Conservation (phyloP, 2,797 vertebrate genomes). For the Orestias chungarensis region DNA sequence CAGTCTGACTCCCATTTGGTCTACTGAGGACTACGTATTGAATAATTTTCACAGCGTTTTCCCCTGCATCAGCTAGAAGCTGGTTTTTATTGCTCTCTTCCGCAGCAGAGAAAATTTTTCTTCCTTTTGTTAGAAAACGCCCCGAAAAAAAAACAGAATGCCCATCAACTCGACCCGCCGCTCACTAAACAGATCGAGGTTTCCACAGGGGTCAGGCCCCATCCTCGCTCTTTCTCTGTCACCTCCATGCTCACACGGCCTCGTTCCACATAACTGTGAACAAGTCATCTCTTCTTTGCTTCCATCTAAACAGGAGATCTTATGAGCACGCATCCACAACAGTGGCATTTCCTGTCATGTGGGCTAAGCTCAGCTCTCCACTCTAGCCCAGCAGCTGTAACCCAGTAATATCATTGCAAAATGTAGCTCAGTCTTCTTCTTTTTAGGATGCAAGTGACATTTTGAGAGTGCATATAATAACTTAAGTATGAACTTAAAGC, state of each 20-base stretch:
- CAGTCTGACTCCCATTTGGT: conserved; percentile 45
- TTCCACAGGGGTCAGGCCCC: conserved; percentile 64
- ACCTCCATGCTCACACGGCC: conserved; percentile 60
- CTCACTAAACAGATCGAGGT: conserved; percentile 45
- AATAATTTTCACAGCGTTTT: conserved; percentile 61
- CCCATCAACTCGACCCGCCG: conserved; percentile 30
- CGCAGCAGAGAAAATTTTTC: conserved; percentile 32
- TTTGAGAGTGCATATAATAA: conserved; percentile 2
- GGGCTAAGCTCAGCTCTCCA: conserved; percentile 15
- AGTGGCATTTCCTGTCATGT: conserved; percentile 53
- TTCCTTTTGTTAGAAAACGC: conserved; percentile 14
- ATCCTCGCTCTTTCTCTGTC: conserved; percentile 38
- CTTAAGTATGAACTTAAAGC: background rate
- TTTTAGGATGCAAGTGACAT: no score
- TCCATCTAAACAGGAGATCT: conserved; percentile 46
- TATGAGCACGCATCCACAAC: conserved; percentile 30
- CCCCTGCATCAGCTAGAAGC: conserved; percentile 55
- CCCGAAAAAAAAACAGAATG: background rate
- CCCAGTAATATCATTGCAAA: conserved; percentile 20
- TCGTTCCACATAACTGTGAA: conserved; percentile 34
- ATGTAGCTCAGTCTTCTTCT: background rate
- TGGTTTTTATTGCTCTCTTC: conserved; percentile 51
- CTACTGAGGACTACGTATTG: conserved; percentile 1
- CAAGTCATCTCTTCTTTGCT: conserved; percentile 16
- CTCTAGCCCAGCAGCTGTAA: conserved; percentile 1